Base-by-base conservation (phyloP, 2,797 vertebrate genomes). In the Sebastes diaconus region DNA sequence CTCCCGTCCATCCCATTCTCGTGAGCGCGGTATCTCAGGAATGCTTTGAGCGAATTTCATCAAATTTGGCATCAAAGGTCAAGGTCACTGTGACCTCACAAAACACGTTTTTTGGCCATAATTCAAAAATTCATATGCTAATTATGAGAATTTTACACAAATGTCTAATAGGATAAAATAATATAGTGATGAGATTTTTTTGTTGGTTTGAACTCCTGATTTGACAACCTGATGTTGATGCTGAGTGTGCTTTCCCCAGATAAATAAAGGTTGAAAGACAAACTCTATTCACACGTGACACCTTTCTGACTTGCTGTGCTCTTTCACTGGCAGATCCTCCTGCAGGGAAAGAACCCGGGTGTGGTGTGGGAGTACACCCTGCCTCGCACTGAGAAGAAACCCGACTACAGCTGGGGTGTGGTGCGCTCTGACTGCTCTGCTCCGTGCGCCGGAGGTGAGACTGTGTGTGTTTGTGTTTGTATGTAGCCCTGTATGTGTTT, bases 291-390 rank as follows among this genome's bases (percentile, higher is more conserved):
- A 59, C 24, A 34, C 14, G 32, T 84, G 68, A 66, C 29, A 68
- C 6, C 18, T 73, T 6, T 84, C 72, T 86, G 66, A 88, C 76
- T 46, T 29, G 5, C 50, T 76, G 24, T 86, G 60, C 77, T 73
- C 27, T 84, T 34, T 20, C 16, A 20, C 64, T 58, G 25, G 25
- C 79, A 99, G 98, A 95, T 99, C 82, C 95, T 99, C 25, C 95
- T 97, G 80, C 98, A 99, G 96, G 98, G 98, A 84, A 97, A 96
- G 94, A 99, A 99, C 90, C 97, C 97, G 0, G 98, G 98, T 1
- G 96, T 99, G 75, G 73, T 95, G 39, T 99, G 98, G 98, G 97
- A 98, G 91, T 99, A 99, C 63, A 97, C 98, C 0, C 94, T 99
- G 87, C 96, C 97, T 34, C 96, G 95, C 87, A 91, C 77, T 10